A percentile compares a stretch with the other conserved stretches of the same genome.
These are phyloP conservation scores for Bactericera cockerelli DNA, from an alignment of 1,140 invertebrate species.

Conservation along the genomic window DNA sequence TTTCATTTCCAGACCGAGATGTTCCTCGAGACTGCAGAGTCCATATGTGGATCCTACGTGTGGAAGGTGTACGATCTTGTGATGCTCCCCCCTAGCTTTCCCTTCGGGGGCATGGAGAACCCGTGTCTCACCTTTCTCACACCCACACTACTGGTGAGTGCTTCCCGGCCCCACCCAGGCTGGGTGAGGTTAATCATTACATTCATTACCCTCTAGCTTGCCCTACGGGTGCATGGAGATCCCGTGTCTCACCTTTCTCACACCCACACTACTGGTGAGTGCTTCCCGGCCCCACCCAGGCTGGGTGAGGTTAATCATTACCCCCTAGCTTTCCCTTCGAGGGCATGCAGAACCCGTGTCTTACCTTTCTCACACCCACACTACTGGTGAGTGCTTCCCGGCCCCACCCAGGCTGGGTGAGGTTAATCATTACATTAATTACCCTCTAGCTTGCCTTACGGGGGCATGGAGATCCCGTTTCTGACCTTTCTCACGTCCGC, in stretches of 20 bases:
- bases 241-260: constrained; percentile 88
- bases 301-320: too few relatives aligned
- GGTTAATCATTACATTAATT: too few relatives aligned
- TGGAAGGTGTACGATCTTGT: constrained; percentile 81
- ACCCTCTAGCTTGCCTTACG: too few relatives aligned
- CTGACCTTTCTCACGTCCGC: too few relatives aligned
- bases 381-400: constrained; percentile 50
- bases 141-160: constrained; percentile 58
- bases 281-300: too few relatives aligned
- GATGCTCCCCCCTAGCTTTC: constrained; percentile 84
- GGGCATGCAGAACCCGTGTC: constrained; percentile 94
- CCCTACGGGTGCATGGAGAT: constrained; percentile 96
- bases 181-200: too few relatives aligned
- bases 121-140: constrained; percentile 91
- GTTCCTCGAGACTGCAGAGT: constrained; percentile 68
- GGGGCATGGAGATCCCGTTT: too few relatives aligned
- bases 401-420: too few relatives aligned
- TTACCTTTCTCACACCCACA: constrained; percentile 89
- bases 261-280: constrained; percentile 64
- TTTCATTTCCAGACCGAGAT: constrained; percentile 56
- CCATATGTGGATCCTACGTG: constrained; percentile 62
- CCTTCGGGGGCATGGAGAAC: constrained; percentile 95
- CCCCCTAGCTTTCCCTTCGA: constrained; percentile 90
- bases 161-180: too few relatives aligned
- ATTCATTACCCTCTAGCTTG: too few relatives aligned